A percentile compares a stretch with the other conserved stretches of the same genome.
Evolutionary conservation across 2,888 invertebrate genomes (phyloP).

Genomic region (Calliphora vomitoria): DNA sequence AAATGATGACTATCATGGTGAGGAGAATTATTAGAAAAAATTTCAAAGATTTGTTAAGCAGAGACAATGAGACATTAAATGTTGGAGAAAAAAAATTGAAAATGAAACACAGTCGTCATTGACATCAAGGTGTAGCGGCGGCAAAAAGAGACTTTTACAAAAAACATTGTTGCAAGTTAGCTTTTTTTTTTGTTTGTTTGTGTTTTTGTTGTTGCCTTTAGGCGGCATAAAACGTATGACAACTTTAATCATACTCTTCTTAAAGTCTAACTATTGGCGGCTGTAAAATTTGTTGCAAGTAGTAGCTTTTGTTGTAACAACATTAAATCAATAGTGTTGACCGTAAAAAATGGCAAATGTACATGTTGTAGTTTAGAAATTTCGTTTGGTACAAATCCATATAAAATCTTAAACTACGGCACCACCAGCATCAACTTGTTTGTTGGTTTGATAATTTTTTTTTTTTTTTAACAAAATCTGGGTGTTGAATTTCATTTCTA

Average conservation of each 20-base stretch:
- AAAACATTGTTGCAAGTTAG: conserved; percentile 43
- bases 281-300: conserved; percentile 41
- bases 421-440: neutral
- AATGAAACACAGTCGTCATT: conserved; percentile 32
- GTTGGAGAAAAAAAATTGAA: neutral
- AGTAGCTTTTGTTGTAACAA: conserved; percentile 20
- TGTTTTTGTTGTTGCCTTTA: neutral
- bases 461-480: neutral
- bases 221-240: conserved; percentile 60
- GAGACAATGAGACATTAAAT: conserved; percentile 65
- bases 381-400: conserved; percentile 52
- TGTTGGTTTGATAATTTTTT: neutral
- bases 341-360: conserved; percentile 16
- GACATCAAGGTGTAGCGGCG: conserved; percentile 42
- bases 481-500: conserved; percentile 5
- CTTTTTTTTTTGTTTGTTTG: neutral
- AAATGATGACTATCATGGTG: conserved; percentile 47
- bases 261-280: conserved; percentile 10
- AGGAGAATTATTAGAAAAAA: conserved; percentile 67
- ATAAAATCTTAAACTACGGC: neutral
- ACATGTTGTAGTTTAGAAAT: conserved; percentile 42
- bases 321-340: conserved; percentile 49
- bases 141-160: conserved; percentile 39
- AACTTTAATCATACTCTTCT: conserved; percentile 16
- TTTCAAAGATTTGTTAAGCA: conserved; percentile 65